Evolutionary conservation across 2,797 vertebrate species (phyloP).

Genomic region (Sebastiscus albofasciatus): DNA sequence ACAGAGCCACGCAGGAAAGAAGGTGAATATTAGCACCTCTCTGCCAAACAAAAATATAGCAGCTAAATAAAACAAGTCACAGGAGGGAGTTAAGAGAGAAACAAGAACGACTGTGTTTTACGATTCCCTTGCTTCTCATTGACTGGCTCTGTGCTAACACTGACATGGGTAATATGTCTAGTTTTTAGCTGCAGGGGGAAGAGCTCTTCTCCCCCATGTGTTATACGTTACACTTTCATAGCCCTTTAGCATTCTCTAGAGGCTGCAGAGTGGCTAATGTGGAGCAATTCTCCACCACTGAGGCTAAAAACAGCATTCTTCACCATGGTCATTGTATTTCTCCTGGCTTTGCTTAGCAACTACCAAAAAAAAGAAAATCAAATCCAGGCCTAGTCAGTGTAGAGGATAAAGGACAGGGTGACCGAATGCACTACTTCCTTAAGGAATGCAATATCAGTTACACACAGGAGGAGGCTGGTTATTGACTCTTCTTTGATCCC

Average conservation of each 20-base stretch:
- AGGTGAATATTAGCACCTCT: not conserved
- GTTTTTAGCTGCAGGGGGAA: conserved; percentile 28
- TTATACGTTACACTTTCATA: conserved; percentile 30
- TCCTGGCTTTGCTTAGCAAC: conserved; percentile 65
- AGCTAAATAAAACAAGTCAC: conserved; percentile 21
- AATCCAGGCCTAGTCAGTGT: conserved; percentile 33
- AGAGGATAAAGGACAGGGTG: conserved; percentile 43
- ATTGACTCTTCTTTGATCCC: conserved; percentile 38
- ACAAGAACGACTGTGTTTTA: conserved; percentile 15
- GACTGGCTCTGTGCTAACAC: not conserved
- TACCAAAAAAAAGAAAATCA: conserved; percentile 17
- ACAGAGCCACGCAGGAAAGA: not conserved
- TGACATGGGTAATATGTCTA: conserved; percentile 39
- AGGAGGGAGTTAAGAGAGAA: conserved; percentile 9
- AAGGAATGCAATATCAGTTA: conserved; percentile 25
- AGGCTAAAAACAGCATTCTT: conserved; percentile 67
- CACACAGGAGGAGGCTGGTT: conserved; percentile 11
- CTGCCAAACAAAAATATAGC: not conserved
- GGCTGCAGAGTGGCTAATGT: conserved; percentile 49
- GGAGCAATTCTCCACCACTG: conserved; percentile 40
- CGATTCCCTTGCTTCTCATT: conserved; percentile 42
- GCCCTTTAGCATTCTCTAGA: conserved; percentile 29
- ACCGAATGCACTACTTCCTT: conserved; percentile 22
- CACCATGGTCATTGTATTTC: conserved; percentile 48
- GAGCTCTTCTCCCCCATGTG: conserved; percentile 18